A percentile compares a stretch with the other conserved stretches of the same genome.
phyloP scores from a whole-genome alignment of 2,113 vertebrate genomes.

The Clarias gariepinus region DNA sequence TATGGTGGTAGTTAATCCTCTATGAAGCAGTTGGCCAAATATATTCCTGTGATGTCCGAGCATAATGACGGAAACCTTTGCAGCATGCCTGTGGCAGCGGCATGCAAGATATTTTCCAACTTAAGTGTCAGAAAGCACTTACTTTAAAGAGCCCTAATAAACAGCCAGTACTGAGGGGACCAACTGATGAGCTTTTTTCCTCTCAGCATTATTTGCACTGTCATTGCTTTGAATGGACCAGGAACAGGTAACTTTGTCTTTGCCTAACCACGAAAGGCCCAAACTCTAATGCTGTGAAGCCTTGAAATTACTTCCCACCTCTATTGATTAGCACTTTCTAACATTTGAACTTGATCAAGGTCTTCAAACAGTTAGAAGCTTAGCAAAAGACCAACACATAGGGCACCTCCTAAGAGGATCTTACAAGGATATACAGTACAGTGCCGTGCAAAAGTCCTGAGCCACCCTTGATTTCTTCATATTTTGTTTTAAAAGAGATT shows the following conservation, averaged over 20 bases:
- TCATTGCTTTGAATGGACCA: not conserved
- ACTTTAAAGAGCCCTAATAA: not conserved
- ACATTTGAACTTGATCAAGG: no score
- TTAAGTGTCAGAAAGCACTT: slow-evolving; percentile 7
- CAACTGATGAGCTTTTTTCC: not conserved
- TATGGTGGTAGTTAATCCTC: not conserved
- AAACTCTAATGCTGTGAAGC: no score
- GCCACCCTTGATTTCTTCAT: no score
- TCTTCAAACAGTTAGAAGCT: no score
- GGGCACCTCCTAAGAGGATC: no score
- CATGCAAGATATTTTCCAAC: not conserved
- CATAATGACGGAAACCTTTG: not conserved
- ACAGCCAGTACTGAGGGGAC: not conserved
- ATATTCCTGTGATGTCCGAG: not conserved
- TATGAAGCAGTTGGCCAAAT: not conserved
- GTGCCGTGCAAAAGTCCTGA: no score
- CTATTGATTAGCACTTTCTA: no score
- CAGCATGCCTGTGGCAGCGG: not conserved
- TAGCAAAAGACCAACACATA: no score
- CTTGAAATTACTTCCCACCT: no score
- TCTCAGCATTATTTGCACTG: not conserved
- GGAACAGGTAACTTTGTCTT: not conserved
- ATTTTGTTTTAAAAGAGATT: no score
- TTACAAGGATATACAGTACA: no score
- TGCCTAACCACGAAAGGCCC: not conserved